phyloP scores from a whole-genome alignment of 2,888 invertebrate genomes.

The Ligdia adustata region DNA sequence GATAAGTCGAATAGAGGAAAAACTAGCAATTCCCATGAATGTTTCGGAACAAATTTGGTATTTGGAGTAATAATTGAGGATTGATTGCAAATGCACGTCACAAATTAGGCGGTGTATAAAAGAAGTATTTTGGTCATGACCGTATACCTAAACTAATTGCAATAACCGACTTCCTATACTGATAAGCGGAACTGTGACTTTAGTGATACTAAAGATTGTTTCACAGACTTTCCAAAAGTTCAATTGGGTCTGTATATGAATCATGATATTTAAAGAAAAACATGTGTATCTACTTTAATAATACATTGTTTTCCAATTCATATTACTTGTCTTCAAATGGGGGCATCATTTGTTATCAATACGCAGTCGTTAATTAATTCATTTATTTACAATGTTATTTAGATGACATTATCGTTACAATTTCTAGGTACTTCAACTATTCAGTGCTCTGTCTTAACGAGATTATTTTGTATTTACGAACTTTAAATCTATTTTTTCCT shows the following conservation, averaged over 20 bases:
- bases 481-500: neutral
- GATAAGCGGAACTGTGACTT: constrained; percentile 10
- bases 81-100: constrained; percentile 20
- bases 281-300: too few relatives aligned
- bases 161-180: constrained; percentile 2
- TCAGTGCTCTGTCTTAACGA: neutral
- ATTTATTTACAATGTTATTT: constrained; percentile 25
- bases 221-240: too few relatives aligned
- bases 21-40: constrained; percentile 31
- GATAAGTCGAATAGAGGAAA: constrained; percentile 23
- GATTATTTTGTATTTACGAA: constrained; percentile 1
- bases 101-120: too few relatives aligned
- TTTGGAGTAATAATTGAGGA: constrained; percentile 32
- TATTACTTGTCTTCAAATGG: constrained; percentile 24
- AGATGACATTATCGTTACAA: constrained; percentile 16
- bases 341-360: constrained; percentile 31
- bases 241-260: too few relatives aligned
- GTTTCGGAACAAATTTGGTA: constrained; percentile 29
- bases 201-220: too few relatives aligned
- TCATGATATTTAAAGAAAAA: too few relatives aligned
- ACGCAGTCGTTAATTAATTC: constrained; percentile 34
- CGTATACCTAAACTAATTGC: constrained; percentile 14
- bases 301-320: constrained; percentile 3
- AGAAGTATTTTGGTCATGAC: constrained; percentile 19
- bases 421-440: constrained; percentile 19